A percentile compares a stretch with the other conserved stretches of the same genome.
Evolutionary conservation across 2,113 vertebrate species (phyloP).

Genomic region (Marmota monax): DNA sequence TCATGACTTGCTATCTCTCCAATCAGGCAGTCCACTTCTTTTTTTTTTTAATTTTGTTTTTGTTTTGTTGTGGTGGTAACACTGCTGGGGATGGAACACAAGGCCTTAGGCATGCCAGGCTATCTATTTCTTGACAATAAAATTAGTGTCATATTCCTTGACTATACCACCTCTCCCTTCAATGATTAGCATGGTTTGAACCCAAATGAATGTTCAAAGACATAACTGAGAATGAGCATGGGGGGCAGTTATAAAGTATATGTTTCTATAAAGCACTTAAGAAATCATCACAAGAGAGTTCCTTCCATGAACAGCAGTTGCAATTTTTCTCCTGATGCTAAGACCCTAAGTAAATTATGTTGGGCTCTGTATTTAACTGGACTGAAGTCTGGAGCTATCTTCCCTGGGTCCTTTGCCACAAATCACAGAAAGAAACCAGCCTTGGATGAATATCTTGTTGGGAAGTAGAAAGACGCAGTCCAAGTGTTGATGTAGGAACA

Average conservation of each 20-base stretch:
- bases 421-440: slow-evolving; percentile 42
- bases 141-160: slow-evolving; percentile 21
- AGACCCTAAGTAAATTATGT: slow-evolving; percentile 1
- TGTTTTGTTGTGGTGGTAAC: too few species aligned
- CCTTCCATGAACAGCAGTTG: neutral
- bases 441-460: slow-evolving; percentile 7
- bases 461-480: neutral
- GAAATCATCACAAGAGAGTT: slow-evolving; percentile 34
- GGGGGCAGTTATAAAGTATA: neutral
- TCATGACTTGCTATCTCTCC: neutral
- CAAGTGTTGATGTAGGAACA: slow-evolving; percentile 32
- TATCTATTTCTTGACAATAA: neutral
- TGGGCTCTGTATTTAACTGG: slow-evolving; percentile 31
- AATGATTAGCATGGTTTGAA: neutral
- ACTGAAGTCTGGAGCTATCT: neutral
- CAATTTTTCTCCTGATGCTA: neutral
- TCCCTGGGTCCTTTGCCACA: neutral
- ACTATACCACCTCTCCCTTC: neutral
- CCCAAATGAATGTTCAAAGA: neutral
- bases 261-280: neutral
- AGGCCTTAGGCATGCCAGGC: too few species aligned
- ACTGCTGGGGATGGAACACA: too few species aligned
- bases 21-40: neutral
- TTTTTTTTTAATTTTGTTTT: too few species aligned
- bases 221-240: neutral